phyloP scores from a whole-genome alignment of 2,888 invertebrate genomes.

The Cetonia aurata region DNA sequence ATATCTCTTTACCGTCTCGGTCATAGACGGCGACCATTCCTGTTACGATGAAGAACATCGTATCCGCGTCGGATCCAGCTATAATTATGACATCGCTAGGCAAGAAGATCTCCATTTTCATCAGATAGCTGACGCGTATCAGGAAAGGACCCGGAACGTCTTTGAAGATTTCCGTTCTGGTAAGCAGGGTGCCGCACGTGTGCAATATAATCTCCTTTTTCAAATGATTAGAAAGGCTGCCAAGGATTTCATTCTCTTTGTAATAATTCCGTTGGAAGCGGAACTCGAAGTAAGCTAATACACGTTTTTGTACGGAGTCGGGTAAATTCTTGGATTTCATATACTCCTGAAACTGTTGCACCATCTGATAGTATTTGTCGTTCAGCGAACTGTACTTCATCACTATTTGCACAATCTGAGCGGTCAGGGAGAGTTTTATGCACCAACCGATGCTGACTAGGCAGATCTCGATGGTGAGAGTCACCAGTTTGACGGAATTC shows the following conservation, averaged over 20 bases:
- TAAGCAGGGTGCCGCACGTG: slow-evolving; percentile 59
- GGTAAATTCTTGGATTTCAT: slow-evolving; percentile 66
- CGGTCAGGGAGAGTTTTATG: slow-evolving; percentile 20
- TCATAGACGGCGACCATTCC: slow-evolving; percentile 67
- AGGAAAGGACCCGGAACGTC: slow-evolving; percentile 59
- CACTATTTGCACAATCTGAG: slow-evolving; percentile 54
- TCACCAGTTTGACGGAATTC: not conserved
- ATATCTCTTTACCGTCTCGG: slow-evolving; percentile 64
- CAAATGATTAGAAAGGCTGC: slow-evolving; percentile 64
- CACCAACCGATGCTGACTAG: slow-evolving; percentile 6
- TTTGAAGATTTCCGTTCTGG: slow-evolving; percentile 62
- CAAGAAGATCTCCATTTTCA: slow-evolving; percentile 63
- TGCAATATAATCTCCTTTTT: slow-evolving; percentile 63
- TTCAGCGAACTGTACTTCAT: slow-evolving; percentile 54
- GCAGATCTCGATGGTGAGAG: not conserved
- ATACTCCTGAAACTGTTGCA: slow-evolving; percentile 65
- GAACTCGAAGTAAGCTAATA: slow-evolving; percentile 64
- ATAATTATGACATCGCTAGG: slow-evolving; percentile 62
- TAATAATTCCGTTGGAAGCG: slow-evolving; percentile 64
- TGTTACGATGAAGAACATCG: slow-evolving; percentile 64
- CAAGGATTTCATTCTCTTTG: slow-evolving; percentile 62
- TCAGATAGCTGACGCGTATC: slow-evolving; percentile 56
- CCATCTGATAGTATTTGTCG: slow-evolving; percentile 56
- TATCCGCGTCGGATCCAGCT: slow-evolving; percentile 60
- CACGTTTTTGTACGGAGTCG: slow-evolving; percentile 58